Base-by-base conservation (phyloP, 2,888 invertebrate species). In the Drosophila hamatofila region DNA sequence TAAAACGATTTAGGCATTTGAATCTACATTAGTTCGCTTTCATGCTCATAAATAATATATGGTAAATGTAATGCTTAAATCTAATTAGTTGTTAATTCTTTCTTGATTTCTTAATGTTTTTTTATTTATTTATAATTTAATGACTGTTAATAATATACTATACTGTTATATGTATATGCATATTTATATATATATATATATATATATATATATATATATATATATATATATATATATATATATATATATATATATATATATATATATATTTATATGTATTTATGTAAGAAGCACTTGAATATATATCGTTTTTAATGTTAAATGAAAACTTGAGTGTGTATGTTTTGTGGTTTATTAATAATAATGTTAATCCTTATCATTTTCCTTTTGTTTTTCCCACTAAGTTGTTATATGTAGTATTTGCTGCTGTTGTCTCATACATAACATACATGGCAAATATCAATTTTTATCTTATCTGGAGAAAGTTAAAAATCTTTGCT, bases 251-350 rank as follows among this genome's bases (percentile, higher is more conserved):
- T 73, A 78, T 77, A 72, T 69, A 65, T 73, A 46, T 75, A 75
- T 82, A 72, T 80, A 68, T 80, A 74, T 75, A 63, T 72, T 59
- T 74, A 46, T 75, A 73, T 91, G 52, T 72, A 87, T 92, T 92
- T 92, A 92, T 92, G 90, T 92, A 92, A 92, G 92, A 92, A 92
- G 92, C 92, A 92, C 92, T 92, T 92, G 92, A 92, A 92, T 92
- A 92, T 92, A 92, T 92, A 92, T 92, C 90, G 90, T 80, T 80
- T 77, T 75, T 91, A 91, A 91, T 91, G 89, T 88, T 91, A 91
- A 92, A 91, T 81, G 86, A 91, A 90, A 87, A 75, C 72, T 74
- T 78, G 74, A 71, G 70, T 78, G 82, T 83, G 66, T 75, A 70
- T 69, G 70, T 66, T 54, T 39, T 37, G 18, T 76, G 49, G 51